A percentile compares a stretch with the other conserved stretches of the same genome.
Evolutionary conservation across 2,888 invertebrate species (phyloP).

Genomic region (Strigamia transsilvanica): DNA sequence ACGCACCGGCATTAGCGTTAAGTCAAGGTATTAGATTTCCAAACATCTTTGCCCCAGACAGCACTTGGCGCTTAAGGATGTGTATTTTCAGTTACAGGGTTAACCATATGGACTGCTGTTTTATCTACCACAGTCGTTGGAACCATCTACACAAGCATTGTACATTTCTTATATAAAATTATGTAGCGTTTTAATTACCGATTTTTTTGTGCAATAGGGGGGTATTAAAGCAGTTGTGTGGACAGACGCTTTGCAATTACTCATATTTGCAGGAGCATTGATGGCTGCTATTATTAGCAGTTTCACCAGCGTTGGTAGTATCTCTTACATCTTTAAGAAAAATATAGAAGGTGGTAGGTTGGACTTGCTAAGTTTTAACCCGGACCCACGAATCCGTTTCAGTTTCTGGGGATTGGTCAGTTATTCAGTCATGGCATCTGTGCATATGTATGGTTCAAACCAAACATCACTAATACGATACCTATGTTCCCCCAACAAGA

Average conservation of each 20-base stretch:
- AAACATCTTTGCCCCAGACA: too few species aligned
- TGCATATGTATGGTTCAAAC: too few species aligned
- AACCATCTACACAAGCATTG: slow-evolving; percentile 48
- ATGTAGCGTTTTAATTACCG: neutral
- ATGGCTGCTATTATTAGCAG: slow-evolving; percentile 42
- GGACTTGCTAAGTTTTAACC: too few species aligned
- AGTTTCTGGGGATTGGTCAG: too few species aligned
- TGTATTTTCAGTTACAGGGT: slow-evolving; percentile 35
- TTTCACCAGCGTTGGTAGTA: neutral
- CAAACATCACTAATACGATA: too few species aligned
- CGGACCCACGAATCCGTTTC: too few species aligned
- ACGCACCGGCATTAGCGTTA: slow-evolving; percentile 43
- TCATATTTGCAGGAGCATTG: slow-evolving; percentile 29
- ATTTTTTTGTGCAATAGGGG: slow-evolving; percentile 6
- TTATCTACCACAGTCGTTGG: slow-evolving; percentile 45
- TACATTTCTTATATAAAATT: neutral
- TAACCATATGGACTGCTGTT: slow-evolving; percentile 50
- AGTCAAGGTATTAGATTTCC: slow-evolving; percentile 36
- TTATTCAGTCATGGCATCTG: too few species aligned
- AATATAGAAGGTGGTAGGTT: too few species aligned
- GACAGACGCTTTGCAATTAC: slow-evolving; percentile 38
- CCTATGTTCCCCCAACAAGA: too few species aligned
- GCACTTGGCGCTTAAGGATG: too few species aligned
- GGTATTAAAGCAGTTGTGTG: slow-evolving; percentile 52
- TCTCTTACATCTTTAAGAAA: too few species aligned